Percentiles rank a stretch among this genome's conserved stretches.
Evolutionary conservation across 2,888 invertebrate genomes (phyloP).

Genomic region (Cantharis lateralis): DNA sequence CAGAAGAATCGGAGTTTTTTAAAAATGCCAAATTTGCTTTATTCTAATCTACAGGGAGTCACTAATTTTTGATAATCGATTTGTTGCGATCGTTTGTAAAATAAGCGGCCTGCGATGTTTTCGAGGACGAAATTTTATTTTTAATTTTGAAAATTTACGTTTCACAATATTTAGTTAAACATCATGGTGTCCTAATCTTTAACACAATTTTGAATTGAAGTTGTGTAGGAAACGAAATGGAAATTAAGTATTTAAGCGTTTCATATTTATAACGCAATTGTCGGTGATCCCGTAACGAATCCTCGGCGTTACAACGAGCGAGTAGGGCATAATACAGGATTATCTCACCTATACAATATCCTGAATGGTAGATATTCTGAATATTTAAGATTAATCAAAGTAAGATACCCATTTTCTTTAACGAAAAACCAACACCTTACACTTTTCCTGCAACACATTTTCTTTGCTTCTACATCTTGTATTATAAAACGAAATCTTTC

Average conservation of each 20-base stretch:
- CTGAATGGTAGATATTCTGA: conserved; percentile 20
- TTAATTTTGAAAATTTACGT: background rate
- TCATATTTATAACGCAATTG: conserved; percentile 17
- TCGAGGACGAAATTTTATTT: background rate
- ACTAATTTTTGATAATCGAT: background rate
- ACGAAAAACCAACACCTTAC: background rate
- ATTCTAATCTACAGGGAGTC: background rate
- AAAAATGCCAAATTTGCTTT: background rate
- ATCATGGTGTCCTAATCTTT: background rate
- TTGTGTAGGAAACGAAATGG: conserved; percentile 12
- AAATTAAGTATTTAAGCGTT: conserved; percentile 19
- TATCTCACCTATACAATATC: conserved; percentile 20
- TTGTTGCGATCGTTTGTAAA: background rate
- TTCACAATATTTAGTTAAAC: background rate
- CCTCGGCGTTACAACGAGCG: conserved; percentile 1
- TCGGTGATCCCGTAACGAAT: conserved; percentile 11
- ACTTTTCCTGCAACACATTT: background rate
- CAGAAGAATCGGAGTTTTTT: background rate
- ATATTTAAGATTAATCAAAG: conserved; percentile 30
- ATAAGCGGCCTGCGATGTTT: background rate
- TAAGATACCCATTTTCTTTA: conserved; percentile 3
- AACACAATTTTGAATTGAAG: background rate
- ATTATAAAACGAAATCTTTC: background rate
- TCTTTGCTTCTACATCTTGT: background rate
- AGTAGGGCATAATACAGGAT: conserved; percentile 17